These are phyloP conservation scores for Leptoclinus maculatus DNA, from an alignment of 2,797 vertebrate genomes.

Conservation along the genomic window DNA sequence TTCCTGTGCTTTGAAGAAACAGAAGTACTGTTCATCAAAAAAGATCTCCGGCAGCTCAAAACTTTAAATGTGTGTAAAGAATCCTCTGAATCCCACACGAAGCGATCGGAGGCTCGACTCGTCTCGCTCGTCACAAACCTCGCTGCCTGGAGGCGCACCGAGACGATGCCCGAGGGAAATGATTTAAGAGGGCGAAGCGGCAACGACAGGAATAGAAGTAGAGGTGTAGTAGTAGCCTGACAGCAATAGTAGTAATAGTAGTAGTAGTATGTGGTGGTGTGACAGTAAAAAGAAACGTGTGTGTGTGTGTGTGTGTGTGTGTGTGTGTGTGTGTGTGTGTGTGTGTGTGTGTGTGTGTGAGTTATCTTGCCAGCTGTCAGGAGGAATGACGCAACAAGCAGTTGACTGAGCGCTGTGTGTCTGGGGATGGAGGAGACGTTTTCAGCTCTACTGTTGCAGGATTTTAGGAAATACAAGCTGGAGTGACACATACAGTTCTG, in stretches of 20 bases:
- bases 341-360: neutral
- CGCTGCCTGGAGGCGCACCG: constrained; percentile 20
- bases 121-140: neutral
- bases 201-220: neutral
- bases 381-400: constrained; percentile 27
- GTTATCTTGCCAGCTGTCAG: constrained; percentile 36
- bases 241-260: neutral
- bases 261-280: neutral
- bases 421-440: neutral
- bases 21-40: neutral
- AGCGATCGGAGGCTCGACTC: neutral
- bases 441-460: neutral
- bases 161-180: neutral
- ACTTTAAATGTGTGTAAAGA: neutral
- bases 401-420: constrained; percentile 12
- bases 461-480: neutral
- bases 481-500: neutral
- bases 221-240: neutral
- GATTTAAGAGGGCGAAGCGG: neutral
- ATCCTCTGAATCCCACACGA: neutral
- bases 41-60: neutral
- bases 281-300: neutral
- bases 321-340: neutral
- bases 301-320: neutral
- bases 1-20: neutral